phyloP scores from a whole-genome alignment of 2,113 vertebrate species.

The Pseudorhombus dupliciocellatus region DNA sequence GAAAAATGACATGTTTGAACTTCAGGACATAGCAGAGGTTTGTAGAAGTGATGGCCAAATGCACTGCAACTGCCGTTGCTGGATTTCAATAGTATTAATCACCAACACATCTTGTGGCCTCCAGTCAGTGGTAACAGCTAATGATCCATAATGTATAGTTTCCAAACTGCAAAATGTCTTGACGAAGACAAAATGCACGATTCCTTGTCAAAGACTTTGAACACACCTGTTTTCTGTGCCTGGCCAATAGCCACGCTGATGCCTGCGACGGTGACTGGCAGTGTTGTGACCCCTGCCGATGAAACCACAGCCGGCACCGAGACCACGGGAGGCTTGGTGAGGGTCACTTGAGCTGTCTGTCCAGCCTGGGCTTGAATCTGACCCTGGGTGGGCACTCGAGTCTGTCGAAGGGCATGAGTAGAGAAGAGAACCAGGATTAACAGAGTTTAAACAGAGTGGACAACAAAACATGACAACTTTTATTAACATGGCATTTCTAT shows the following conservation, averaged over 20 bases:
- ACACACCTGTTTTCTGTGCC: constrained; percentile 84
- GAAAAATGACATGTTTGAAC: not conserved
- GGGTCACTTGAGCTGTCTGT: constrained; percentile 87
- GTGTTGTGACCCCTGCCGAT: constrained; percentile 87
- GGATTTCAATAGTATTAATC: too few species aligned
- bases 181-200: not conserved
- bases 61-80: too few species aligned
- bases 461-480: too few species aligned
- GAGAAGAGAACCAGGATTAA: not conserved
- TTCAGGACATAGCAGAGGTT: not conserved
- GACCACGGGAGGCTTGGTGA: constrained; percentile 90
- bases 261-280: constrained; percentile 88
- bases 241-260: constrained; percentile 89
- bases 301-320: constrained; percentile 89
- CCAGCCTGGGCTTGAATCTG: constrained; percentile 85
- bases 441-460: too few species aligned
- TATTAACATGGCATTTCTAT: too few species aligned
- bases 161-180: not conserved
- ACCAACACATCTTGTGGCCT: not conserved
- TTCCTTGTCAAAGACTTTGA: not conserved
- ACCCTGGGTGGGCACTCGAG: constrained; percentile 85
- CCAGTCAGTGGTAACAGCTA: not conserved
- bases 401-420: constrained; percentile 55
- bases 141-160: not conserved
- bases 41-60: too few species aligned